A percentile compares a stretch with the other conserved stretches of the same genome.
Conservation (phyloP, 2,113 vertebrate species). For the Perca schrenkii region DNA sequence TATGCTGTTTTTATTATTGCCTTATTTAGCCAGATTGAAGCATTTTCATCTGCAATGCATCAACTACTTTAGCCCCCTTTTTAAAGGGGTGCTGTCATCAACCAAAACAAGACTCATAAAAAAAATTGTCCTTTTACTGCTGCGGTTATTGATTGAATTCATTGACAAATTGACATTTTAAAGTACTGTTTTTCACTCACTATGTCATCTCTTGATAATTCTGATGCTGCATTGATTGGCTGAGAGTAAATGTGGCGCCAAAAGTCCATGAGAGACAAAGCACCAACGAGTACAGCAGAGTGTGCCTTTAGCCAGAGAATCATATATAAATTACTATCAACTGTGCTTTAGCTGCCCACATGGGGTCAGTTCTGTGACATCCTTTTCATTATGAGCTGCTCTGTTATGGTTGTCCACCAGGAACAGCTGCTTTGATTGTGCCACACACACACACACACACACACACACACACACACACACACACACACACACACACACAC, state of each 20-base stretch:
- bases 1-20: not conserved
- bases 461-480: too few relatives aligned
- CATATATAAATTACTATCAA: constrained; percentile 64
- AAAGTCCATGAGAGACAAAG: constrained; percentile 35
- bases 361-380: constrained; percentile 62
- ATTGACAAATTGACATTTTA: constrained; percentile 16
- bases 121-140: not conserved
- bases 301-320: constrained; percentile 50
- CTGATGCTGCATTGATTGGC: constrained; percentile 16
- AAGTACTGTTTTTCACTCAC: constrained; percentile 21
- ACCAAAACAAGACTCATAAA: not conserved
- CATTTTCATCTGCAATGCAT: not conserved
- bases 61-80: not conserved
- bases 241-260: constrained; percentile 26
- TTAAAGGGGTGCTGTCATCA: not conserved
- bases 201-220: constrained; percentile 8
- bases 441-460: not conserved
- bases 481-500: too few relatives aligned
- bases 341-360: constrained; percentile 64
- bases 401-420: constrained; percentile 47
- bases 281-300: constrained; percentile 31
- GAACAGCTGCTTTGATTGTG: constrained; percentile 56
- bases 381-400: constrained; percentile 56
- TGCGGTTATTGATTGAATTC: constrained; percentile 5
- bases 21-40: not conserved